Percentiles rank a stretch among this genome's conserved stretches.
These are phyloP conservation scores for Tringa solitaria DNA, from an alignment of 2,113 vertebrate species.

Conservation along the genomic window DNA sequence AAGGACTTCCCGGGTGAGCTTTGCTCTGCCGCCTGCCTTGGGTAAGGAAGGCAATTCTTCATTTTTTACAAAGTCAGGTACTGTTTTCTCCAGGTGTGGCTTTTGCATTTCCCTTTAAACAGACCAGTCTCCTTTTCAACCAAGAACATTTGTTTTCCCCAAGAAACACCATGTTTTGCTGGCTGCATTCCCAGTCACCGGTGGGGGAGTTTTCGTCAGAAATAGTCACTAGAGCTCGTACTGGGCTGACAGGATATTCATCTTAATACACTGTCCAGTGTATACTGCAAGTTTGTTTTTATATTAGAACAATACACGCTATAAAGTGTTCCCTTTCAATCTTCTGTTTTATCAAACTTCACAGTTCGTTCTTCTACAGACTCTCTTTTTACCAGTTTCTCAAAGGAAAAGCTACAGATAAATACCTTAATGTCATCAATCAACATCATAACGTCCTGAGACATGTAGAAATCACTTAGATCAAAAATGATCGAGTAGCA, in stretches of 20 bases:
- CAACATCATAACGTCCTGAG: conserved; percentile 96
- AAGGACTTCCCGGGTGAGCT: background rate
- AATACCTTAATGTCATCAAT: conserved; percentile 98
- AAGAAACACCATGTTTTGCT: background rate
- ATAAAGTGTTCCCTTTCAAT: background rate
- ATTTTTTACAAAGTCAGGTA: background rate
- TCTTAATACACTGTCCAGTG: background rate
- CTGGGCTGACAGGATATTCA: background rate
- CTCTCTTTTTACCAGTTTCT: background rate
- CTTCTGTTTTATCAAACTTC: background rate
- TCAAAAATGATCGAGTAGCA: conserved; percentile 98
- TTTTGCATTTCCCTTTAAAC: background rate
- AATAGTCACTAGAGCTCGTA: background rate
- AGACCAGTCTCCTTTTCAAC: background rate
- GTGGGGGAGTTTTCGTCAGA: background rate
- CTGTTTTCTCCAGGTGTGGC: background rate
- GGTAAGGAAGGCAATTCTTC: background rate
- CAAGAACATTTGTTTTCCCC: background rate
- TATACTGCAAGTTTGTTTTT: background rate
- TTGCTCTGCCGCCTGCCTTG: background rate
- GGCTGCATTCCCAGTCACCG: background rate
- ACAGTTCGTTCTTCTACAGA: background rate
- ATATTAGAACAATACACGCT: background rate
- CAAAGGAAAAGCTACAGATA: background rate
- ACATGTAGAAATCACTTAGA: conserved; percentile 98